phyloP scores from a whole-genome alignment of 2,888 invertebrate species.

The Leptinotarsa juncta region DNA sequence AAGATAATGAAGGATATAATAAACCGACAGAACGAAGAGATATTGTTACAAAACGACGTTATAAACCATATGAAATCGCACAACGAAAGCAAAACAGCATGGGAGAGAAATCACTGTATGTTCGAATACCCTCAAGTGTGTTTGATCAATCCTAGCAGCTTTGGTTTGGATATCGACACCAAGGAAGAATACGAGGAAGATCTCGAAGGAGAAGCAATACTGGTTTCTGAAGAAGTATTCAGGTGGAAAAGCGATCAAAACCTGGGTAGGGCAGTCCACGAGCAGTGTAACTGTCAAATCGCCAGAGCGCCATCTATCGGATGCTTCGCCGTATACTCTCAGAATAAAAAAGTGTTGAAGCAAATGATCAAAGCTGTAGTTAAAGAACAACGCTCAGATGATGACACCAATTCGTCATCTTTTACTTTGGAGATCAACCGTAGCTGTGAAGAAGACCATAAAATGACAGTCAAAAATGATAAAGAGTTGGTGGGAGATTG shows the following conservation, averaged over 20 bases:
- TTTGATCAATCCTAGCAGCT: not conserved
- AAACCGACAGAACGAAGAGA: conserved; percentile 41
- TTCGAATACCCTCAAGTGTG: not conserved
- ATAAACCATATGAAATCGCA: conserved; percentile 32
- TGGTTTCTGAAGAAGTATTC: conserved; percentile 5
- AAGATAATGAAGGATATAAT: conserved; percentile 35
- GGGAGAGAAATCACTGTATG: not conserved
- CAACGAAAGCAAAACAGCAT: conserved; percentile 17
- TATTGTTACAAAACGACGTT: conserved; percentile 34
- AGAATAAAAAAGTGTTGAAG: conserved; percentile 22
- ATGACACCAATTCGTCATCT: conserved; percentile 19
- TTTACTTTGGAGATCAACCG: conserved; percentile 25
- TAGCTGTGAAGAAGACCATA: conserved; percentile 16
- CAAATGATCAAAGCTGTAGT: conserved; percentile 21
- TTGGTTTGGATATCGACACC: not conserved
- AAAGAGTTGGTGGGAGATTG: conserved; percentile 50
- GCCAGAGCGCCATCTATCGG: conserved; percentile 8
- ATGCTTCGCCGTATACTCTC: not conserved
- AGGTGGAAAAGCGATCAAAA: conserved; percentile 9
- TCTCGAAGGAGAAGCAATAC: not conserved
- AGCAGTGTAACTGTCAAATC: not conserved
- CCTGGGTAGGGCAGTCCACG: not conserved
- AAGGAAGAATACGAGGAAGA: not conserved
- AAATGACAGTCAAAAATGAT: conserved; percentile 42
- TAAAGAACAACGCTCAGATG: conserved; percentile 12